phyloP scores from a whole-genome alignment of 2,113 vertebrate genomes.

The Nematolebias whitei region DNA sequence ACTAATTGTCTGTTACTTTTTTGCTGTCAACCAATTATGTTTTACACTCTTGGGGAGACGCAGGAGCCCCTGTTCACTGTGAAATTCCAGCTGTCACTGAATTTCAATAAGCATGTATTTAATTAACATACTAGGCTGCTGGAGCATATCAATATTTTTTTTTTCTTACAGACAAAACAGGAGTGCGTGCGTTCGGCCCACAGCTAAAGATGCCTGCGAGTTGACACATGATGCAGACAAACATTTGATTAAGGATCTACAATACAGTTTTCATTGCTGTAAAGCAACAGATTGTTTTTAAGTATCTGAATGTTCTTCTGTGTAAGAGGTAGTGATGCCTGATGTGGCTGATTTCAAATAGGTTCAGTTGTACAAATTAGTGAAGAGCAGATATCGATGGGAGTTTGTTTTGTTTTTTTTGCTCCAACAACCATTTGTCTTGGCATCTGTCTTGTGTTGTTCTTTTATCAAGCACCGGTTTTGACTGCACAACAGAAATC shows the following conservation, averaged over 20 bases:
- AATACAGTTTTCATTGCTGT: constrained; percentile 44
- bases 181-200: constrained; percentile 43
- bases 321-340: constrained; percentile 1
- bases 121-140: constrained; percentile 79
- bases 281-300: constrained; percentile 17
- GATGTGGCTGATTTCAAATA: constrained; percentile 13
- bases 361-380: constrained; percentile 10
- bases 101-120: constrained; percentile 82
- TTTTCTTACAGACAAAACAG: constrained; percentile 63
- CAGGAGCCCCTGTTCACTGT: constrained; percentile 62
- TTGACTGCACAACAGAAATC: constrained; percentile 68
- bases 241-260: constrained; percentile 51
- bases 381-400: constrained; percentile 45
- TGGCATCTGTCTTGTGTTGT: constrained; percentile 44
- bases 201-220: constrained; percentile 34
- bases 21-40: constrained; percentile 78
- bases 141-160: constrained; percentile 72
- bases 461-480: constrained; percentile 65
- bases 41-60: constrained; percentile 73
- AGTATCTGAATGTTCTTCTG: constrained; percentile 25
- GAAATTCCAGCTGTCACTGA: constrained; percentile 79
- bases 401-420: constrained; percentile 39
- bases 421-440: constrained; percentile 44
- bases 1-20: constrained; percentile 80
- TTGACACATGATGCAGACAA: constrained; percentile 31